Base-by-base conservation (phyloP, 2,113 vertebrate species). In the Peucedramus taeniatus region DNA sequence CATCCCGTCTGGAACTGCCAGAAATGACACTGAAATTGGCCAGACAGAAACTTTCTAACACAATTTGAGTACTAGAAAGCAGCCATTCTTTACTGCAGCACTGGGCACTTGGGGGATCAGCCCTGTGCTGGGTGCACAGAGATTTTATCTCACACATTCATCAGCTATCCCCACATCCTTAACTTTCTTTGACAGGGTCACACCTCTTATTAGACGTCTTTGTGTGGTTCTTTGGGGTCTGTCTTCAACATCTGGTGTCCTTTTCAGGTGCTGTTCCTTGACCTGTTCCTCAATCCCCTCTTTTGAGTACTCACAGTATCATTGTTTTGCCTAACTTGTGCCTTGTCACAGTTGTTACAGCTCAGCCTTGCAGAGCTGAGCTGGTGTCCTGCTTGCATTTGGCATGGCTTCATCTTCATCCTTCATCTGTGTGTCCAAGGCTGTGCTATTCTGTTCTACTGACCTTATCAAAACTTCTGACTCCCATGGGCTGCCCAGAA, bases 231-330 rank as follows among this genome's bases (percentile, higher is more conserved):
- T 27, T 42, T 16, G 24, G 70, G 13, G 13, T 44, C 51, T 56
- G 13, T 20, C 17, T 44, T n/a, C 39, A 16, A 15, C 7, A n/a
- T 21, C 13, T n/a, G 39, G 23, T 28, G 39, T 44, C 7, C 39
- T 72, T 72, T n/a, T 15, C 27, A 56, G 19, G 24, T 17, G 71
- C 71, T 57, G 7, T 28, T 57, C 53, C 56, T 61, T 40, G 45
- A 40, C 10, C 10, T 50, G 30, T 40, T 77, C 44, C 30, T 63
- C 3, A 0, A 33, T 13, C 13, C 30, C 8, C 1, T 0, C 8
- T 42, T 63, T 33, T 28, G 30, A 22, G 13, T 63, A 27, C 22
- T 18, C 23, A 22, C 23, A n/a, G 13, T 42, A 42, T 78, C 13
- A 13, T 11, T 22, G 47, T n/a, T 63, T 51, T 40, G 35, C 45